Evolutionary conservation across 2,797 vertebrate species (phyloP), one percentile per base, ranked within the genome.

Genomic region (Muscicapa comitata): DNA sequence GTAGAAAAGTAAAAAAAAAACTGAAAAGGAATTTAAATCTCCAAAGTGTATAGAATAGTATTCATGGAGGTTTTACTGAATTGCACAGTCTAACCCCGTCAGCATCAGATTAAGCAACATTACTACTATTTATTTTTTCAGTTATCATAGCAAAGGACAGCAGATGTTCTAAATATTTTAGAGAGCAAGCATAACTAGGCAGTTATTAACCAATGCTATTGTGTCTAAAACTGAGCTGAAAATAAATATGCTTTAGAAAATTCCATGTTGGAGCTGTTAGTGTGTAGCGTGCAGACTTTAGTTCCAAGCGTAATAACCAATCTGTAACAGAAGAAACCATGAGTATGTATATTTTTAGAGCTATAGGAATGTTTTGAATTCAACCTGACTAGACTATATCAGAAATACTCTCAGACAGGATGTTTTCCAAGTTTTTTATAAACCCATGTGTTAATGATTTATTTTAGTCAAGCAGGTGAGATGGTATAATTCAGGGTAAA

Each of bases 401-500:
- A 93, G 72, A 94, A 95, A 66, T 70, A 37, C 23, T 79, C 31
- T 55, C 55, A 93, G 63, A 94, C 85, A 91, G 47, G 38, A 79
- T 76, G 67, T 79, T 89, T 84, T 82, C 74, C 74, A 66, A 63
- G 51, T 62, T 94, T 91, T 65, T 89, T 92, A 87, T 70, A 71
- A 94, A 82, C 25, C 53, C 43, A 68, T 21, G 8, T 81, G 51
- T 58, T 73, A 72, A 94, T 81, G 55, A 76, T 81, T 95, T 85
- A 75, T 91, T 93, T 90, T n/a, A 86, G 38, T 62, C 80, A 87
- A 70, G 51, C 17, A 68, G 66, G 24, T 81, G 28, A 85, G 51
- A 62, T 53, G 58, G 6, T 86, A 2, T 62, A 62, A 78, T 79
- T 90, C 38, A 50, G 33, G n/a, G 25, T 16, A 82, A 33, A 94